Conservation (phyloP, 1,140 invertebrate genomes). For the Archegozetes longisetosus region DNA sequence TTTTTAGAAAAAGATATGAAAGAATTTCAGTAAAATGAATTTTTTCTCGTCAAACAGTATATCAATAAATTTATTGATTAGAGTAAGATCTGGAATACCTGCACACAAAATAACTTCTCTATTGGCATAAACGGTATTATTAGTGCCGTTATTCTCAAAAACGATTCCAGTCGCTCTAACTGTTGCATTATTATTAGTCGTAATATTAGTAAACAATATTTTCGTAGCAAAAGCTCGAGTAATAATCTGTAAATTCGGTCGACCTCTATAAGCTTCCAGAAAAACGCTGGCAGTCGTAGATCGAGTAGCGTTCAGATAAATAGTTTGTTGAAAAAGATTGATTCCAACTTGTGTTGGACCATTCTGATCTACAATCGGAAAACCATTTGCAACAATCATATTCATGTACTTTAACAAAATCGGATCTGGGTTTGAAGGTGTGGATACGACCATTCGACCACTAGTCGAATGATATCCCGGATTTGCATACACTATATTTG, state of each 20-base stretch:
- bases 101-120: constrained; percentile 62
- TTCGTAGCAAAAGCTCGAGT: constrained; percentile 64
- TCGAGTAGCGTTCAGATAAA: constrained; percentile 59
- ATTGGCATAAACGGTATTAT: constrained; percentile 44
- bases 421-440: constrained; percentile 59
- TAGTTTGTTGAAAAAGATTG: constrained; percentile 52
- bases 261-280: constrained; percentile 60
- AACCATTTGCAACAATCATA: constrained; percentile 57
- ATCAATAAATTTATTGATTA: background rate
- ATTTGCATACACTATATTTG: constrained; percentile 28
- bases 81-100: constrained; percentile 35
- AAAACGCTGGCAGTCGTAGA: constrained; percentile 82
- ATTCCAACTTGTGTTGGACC: constrained; percentile 50
- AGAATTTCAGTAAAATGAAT: no score
- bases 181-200: constrained; percentile 57
- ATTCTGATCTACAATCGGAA: constrained; percentile 61
- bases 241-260: constrained; percentile 67
- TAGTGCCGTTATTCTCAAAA: constrained; percentile 45
- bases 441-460: constrained; percentile 65
- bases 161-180: constrained; percentile 60
- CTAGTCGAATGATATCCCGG: constrained; percentile 47
- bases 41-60: no score
- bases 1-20: no score
- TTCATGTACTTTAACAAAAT: constrained; percentile 45
- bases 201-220: constrained; percentile 61